Evolutionary conservation across 2,113 vertebrate species (phyloP).

Genomic region (Syngnathoides biaculeatus): DNA sequence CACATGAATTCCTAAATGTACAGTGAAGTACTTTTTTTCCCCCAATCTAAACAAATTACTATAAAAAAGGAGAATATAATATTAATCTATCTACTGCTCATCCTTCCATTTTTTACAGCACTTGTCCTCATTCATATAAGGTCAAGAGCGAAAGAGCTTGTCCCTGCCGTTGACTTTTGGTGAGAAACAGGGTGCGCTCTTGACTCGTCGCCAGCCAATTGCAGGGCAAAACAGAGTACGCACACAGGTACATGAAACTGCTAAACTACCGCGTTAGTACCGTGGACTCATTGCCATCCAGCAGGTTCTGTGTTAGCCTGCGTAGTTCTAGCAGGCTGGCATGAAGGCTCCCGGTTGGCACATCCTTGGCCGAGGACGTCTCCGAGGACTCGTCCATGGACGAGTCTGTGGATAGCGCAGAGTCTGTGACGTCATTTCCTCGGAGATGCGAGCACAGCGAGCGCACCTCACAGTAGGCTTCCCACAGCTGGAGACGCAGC

Average conservation of each 20-base stretch:
- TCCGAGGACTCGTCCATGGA: slow-evolving; percentile 99
- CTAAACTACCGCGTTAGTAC: slow-evolving; percentile 57
- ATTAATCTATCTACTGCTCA: background rate
- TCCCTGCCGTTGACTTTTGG: background rate
- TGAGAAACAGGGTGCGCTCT: no score
- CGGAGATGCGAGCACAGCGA: slow-evolving; percentile 93
- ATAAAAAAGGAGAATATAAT: no score
- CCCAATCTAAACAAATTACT: no score
- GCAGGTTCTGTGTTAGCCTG: slow-evolving; percentile 89
- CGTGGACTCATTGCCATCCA: slow-evolving; percentile 91
- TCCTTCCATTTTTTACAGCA: no score
- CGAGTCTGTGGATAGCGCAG: slow-evolving; percentile 92
- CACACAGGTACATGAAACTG: background rate
- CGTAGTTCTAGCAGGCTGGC: slow-evolving; percentile 88
- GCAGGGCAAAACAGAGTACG: background rate
- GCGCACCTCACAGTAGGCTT: slow-evolving; percentile 93
- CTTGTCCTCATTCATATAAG: background rate
- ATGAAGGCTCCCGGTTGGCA: slow-evolving; percentile 88
- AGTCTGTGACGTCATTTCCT: slow-evolving; percentile 94
- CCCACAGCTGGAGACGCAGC: slow-evolving; percentile 96
- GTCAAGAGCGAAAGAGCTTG: background rate
- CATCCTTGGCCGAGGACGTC: slow-evolving; percentile 92
- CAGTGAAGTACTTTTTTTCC: no score
- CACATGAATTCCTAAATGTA: no score
- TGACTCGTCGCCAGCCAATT: no score